A percentile compares a stretch with the other conserved stretches of the same genome.
Evolutionary conservation across 37 sponge, comb jelly and placozoan genomes (phyloP).

Genomic region (Oopsacas minuta): DNA sequence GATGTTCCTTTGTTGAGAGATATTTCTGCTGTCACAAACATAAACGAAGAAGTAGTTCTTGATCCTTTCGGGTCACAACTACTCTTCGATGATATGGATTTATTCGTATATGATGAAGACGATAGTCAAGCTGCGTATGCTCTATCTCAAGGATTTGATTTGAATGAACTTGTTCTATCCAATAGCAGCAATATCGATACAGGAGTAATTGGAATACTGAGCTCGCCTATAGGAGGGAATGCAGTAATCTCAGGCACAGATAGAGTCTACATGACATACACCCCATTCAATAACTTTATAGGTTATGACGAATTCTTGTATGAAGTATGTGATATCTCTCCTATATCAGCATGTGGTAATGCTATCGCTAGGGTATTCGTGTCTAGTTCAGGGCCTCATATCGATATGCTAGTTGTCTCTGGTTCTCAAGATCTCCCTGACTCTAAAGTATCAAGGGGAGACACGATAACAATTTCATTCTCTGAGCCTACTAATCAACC

Average conservation of each 20-base stretch:
- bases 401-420: slow-evolving; percentile 34
- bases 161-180: slow-evolving; percentile 33
- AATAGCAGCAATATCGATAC: slow-evolving; percentile 42
- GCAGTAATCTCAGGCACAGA: background rate
- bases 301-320: slow-evolving; percentile 58
- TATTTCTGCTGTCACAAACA: slow-evolving; percentile 29
- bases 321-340: slow-evolving; percentile 50
- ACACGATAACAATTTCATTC: slow-evolving; percentile 38
- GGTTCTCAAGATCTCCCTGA: slow-evolving; percentile 12
- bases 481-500: slow-evolving; percentile 63
- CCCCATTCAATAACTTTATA: slow-evolving; percentile 31
- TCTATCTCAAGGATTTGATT: slow-evolving; percentile 20
- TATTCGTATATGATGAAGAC: slow-evolving; percentile 50
- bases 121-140: slow-evolving; percentile 42
- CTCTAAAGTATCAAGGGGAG: slow-evolving; percentile 53
- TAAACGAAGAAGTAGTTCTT: slow-evolving; percentile 22
- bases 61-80: slow-evolving; percentile 41
- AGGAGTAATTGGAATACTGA: slow-evolving; percentile 21
- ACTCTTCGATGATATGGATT: slow-evolving; percentile 28
- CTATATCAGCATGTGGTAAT: slow-evolving; percentile 30
- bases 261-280: slow-evolving; percentile 27
- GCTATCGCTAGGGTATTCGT: slow-evolving; percentile 47
- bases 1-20: slow-evolving; percentile 56
- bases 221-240: slow-evolving; percentile 25
- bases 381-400: slow-evolving; percentile 36